phyloP scores from a whole-genome alignment of 2,888 invertebrate species.

The Limnephilus rhombicus region DNA sequence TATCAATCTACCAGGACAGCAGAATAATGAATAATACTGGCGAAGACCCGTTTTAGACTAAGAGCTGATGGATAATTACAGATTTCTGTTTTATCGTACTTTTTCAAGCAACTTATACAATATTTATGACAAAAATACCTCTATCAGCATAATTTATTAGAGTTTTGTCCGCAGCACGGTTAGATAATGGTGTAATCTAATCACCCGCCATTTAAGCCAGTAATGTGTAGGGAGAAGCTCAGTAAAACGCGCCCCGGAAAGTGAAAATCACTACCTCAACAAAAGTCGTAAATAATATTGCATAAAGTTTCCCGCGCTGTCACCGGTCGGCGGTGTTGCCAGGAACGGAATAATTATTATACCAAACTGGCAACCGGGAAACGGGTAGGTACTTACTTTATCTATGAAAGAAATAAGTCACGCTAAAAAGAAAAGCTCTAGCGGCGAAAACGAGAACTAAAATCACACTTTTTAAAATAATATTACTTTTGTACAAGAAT shows the following conservation, averaged over 20 bases:
- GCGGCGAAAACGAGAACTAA: neutral
- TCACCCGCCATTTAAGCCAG: conserved; percentile 22
- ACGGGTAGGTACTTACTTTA: neutral
- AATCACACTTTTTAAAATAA: neutral
- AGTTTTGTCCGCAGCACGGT: neutral
- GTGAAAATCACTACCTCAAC: conserved; percentile 26
- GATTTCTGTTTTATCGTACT: neutral
- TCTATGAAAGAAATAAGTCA: neutral
- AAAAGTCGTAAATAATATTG: conserved; percentile 43
- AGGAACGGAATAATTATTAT: conserved; percentile 42
- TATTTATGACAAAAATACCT: neutral
- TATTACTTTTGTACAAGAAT: too few relatives aligned
- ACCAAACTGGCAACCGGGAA: conserved; percentile 21
- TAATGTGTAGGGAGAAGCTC: neutral
- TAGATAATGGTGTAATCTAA: conserved; percentile 3
- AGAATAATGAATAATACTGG: neutral
- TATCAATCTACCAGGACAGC: neutral
- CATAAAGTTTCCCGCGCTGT: conserved; percentile 53
- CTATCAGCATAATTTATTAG: neutral
- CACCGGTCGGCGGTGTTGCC: conserved; percentile 49
- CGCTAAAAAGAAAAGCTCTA: neutral
- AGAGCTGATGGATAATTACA: too few relatives aligned
- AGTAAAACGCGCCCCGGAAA: conserved; percentile 14
- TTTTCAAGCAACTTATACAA: neutral
- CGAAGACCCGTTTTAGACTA: neutral